Evolutionary conservation across 2,888 invertebrate species (phyloP).

Genomic region (Oligia strigilis): DNA sequence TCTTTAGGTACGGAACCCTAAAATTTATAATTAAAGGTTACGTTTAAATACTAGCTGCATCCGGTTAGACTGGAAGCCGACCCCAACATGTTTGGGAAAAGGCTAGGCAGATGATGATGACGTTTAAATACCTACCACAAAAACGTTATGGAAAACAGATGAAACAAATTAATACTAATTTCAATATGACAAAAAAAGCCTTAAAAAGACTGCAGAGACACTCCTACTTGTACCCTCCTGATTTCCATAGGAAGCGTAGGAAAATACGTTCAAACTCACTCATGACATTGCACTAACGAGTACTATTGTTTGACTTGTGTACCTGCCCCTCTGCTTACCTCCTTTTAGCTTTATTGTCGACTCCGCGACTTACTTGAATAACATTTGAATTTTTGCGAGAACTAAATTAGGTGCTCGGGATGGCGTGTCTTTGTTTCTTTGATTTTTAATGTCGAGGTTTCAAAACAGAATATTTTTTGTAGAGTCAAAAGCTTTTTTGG

Average conservation of each 20-base stretch:
- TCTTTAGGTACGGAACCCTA: no score
- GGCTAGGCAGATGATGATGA: no score
- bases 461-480: background rate
- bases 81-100: no score
- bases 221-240: constrained; percentile 15
- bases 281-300: constrained; percentile 58
- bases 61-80: no score
- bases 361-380: constrained; percentile 42
- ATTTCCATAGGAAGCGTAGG: constrained; percentile 59
- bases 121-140: background rate
- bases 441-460: constrained; percentile 5
- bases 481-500: accelerated
- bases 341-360: constrained; percentile 37
- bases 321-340: constrained; percentile 47
- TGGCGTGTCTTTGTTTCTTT: constrained; percentile 13
- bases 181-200: background rate
- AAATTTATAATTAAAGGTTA: background rate
- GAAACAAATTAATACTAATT: background rate
- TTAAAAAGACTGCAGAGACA: background rate
- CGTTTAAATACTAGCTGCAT: background rate
- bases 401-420: constrained; percentile 21
- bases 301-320: constrained; percentile 57
- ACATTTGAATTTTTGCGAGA: constrained; percentile 43
- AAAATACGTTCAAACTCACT: constrained; percentile 57
- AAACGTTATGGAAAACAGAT: background rate